Evolutionary conservation across 1,140 invertebrate species (phyloP).

Genomic region (Prorops nasuta): DNA sequence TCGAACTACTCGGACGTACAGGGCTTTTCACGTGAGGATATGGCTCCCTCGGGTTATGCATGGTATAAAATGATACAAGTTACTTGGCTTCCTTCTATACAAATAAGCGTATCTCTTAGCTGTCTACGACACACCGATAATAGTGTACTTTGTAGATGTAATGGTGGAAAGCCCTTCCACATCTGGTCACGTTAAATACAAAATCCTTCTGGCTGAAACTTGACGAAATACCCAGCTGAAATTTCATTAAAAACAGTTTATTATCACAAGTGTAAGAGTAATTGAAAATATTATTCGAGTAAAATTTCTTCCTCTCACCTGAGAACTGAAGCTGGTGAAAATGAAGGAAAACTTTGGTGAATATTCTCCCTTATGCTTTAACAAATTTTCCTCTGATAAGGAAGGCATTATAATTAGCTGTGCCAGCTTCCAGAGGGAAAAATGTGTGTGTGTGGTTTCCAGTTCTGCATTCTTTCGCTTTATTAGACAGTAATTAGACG

Average conservation of each 20-base stretch:
- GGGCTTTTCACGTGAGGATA: not conserved
- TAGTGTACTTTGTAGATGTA: conserved; percentile 8
- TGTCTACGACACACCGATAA: not conserved
- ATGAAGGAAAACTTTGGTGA: no score
- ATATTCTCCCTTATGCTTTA: not conserved
- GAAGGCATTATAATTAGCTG: not conserved
- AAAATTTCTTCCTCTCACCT: no score
- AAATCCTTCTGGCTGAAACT: not conserved
- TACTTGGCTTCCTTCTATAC: not conserved
- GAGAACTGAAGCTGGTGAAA: no score
- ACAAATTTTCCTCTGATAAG: not conserved
- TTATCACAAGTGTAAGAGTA: not conserved
- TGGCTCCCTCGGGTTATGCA: not conserved
- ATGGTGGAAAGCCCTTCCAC: not conserved
- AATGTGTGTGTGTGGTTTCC: not conserved
- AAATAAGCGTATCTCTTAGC: conserved; percentile 4
- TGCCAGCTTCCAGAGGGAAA: not conserved
- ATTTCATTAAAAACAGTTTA: not conserved
- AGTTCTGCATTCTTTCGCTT: not conserved
- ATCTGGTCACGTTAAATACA: not conserved
- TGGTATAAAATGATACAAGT: conserved; percentile 11
- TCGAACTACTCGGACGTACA: not conserved
- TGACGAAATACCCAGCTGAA: not conserved
- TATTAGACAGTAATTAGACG: not conserved
- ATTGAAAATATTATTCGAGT: no score